These are phyloP conservation scores for Typhlomys cinereus DNA, from an alignment of 2,113 vertebrate genomes.

Conservation along the genomic window DNA sequence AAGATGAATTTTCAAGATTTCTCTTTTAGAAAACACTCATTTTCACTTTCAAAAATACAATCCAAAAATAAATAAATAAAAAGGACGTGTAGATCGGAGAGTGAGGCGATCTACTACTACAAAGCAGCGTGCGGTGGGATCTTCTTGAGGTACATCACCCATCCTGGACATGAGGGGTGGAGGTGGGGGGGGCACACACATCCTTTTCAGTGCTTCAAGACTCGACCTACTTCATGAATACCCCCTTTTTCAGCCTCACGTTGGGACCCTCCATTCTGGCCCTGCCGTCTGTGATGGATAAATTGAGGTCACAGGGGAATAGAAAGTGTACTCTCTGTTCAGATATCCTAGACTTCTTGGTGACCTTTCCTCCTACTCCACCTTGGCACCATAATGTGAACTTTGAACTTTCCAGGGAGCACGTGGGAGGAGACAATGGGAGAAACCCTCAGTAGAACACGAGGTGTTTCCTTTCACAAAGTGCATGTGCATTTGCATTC, in stretches of 20 bases:
- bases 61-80: background rate
- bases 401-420: background rate
- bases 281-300: background rate
- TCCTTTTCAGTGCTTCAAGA: background rate
- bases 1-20: background rate
- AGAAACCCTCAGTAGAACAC: background rate
- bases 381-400: background rate
- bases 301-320: background rate
- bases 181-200: background rate
- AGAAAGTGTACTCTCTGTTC: background rate
- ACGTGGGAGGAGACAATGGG: background rate
- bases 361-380: background rate
- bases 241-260: background rate
- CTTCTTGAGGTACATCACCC: background rate
- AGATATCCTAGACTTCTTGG: background rate
- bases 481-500: background rate
- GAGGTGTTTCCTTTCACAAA: background rate
- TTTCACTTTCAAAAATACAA: conserved; percentile 28
- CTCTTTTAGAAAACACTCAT: background rate
- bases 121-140: background rate
- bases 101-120: background rate
- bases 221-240: background rate
- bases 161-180: too few relatives aligned
- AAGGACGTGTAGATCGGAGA: background rate
- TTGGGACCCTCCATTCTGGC: background rate